Percentiles rank a stretch among this genome's conserved stretches.
Conservation (phyloP, 2,888 invertebrate species). For the Drosophila kanekoi region DNA sequence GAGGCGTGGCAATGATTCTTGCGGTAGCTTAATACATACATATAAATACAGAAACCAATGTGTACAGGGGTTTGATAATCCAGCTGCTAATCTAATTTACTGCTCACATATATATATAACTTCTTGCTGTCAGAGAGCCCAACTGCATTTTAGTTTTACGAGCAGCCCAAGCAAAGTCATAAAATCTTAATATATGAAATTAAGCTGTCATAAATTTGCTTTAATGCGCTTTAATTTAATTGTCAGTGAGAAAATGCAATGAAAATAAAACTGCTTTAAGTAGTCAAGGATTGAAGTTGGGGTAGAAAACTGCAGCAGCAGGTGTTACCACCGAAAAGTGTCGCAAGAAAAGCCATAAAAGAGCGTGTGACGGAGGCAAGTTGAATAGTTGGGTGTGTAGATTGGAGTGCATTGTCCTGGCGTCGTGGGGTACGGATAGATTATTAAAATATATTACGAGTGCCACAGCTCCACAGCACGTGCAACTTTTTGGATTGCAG, state of each 20-base stretch:
- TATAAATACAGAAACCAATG: not conserved
- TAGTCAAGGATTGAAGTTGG: constrained; percentile 9
- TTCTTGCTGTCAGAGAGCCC: constrained; percentile 16
- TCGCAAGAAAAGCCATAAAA: constrained; percentile 57
- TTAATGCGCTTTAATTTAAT: constrained; percentile 82
- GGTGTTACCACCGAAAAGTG: constrained; percentile 51
- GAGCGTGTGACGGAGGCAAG: constrained; percentile 2
- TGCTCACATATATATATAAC: constrained; percentile 13
- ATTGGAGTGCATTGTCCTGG: constrained; percentile 49
- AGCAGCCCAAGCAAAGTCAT: constrained; percentile 44
- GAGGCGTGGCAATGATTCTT: constrained; percentile 42
- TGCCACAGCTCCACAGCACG: constrained; percentile 28
- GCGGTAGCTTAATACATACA: constrained; percentile 19
- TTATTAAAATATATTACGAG: constrained; percentile 64
- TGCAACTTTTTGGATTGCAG: constrained; percentile 15
- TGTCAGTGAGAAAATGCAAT: constrained; percentile 72
- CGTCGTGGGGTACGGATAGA: constrained; percentile 35
- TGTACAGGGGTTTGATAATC: constrained; percentile 58
- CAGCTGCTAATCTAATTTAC: constrained; percentile 64
- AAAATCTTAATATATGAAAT: constrained; percentile 82
- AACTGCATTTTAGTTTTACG: constrained; percentile 57
- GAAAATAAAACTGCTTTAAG: constrained; percentile 68
- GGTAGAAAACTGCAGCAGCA: constrained; percentile 52
- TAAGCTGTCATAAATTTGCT: constrained; percentile 81
- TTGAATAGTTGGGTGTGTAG: constrained; percentile 32